A percentile compares a stretch with the other conserved stretches of the same genome.
Evolutionary conservation across 2,888 invertebrate species (phyloP).

Genomic region (Pristionchus mayeri): DNA sequence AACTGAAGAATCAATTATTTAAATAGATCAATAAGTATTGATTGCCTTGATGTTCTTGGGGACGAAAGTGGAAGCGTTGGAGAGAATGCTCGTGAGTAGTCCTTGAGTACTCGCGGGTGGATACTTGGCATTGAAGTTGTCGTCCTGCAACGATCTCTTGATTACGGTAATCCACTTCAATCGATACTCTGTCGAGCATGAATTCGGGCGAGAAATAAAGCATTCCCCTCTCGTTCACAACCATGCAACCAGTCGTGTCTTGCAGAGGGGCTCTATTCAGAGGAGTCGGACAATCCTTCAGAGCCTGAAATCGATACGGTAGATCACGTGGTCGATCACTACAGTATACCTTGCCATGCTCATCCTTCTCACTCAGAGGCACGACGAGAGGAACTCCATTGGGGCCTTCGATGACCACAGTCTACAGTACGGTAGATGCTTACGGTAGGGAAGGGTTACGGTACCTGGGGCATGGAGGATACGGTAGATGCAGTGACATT

Average conservation of each 20-base stretch:
- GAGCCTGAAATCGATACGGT: background rate
- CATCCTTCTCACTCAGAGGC: slow-evolving; percentile 19
- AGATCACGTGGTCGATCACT: background rate
- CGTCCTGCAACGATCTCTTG: slow-evolving; percentile 5
- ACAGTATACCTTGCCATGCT: slow-evolving; percentile 19
- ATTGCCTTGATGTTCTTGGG: slow-evolving; percentile 16
- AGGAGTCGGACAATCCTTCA: slow-evolving; percentile 29
- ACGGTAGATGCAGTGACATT: slow-evolving; percentile 13
- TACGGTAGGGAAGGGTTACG: background rate
- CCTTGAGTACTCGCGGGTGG: slow-evolving; percentile 9
- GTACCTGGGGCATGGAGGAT: slow-evolving; percentile 23
- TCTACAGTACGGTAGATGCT: background rate
- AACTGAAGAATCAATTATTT: background rate
- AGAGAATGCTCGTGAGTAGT: background rate
- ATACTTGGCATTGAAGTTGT: slow-evolving; percentile 24
- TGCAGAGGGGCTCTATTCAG: slow-evolving; percentile 14
- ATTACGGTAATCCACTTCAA: background rate
- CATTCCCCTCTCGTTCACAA: slow-evolving; percentile 23
- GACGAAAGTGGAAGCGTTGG: slow-evolving; percentile 6
- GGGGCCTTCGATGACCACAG: slow-evolving; percentile 9
- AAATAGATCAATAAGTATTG: background rate
- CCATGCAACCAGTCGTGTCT: slow-evolving; percentile 26
- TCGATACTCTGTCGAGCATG: slow-evolving; percentile 21
- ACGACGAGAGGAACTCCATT: background rate
- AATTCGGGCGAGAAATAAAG: slow-evolving; percentile 21